Evolutionary conservation across 1,140 invertebrate species (phyloP).

Genomic region (Achroia grisella): DNA sequence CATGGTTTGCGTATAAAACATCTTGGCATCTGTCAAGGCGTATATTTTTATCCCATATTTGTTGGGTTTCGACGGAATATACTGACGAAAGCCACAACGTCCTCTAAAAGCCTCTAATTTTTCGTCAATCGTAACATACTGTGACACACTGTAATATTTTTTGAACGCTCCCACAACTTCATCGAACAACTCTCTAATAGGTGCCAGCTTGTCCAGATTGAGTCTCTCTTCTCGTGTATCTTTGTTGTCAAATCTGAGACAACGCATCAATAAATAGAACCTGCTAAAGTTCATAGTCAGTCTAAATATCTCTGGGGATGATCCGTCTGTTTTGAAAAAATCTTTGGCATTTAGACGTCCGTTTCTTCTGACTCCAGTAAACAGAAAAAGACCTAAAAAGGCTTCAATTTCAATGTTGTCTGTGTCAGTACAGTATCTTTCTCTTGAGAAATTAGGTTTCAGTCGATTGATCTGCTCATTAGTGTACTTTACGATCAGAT

Average conservation of each 20-base stretch:
- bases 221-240: conserved; percentile 4
- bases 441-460: conserved; percentile 3
- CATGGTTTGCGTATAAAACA: not conserved
- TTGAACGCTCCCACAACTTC: not conserved
- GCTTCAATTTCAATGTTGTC: too few relatives aligned
- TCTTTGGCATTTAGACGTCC: not conserved
- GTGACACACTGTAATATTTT: not conserved
- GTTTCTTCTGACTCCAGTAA: too few relatives aligned
- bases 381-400: too few relatives aligned
- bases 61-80: conserved; percentile 7
- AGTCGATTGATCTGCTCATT: conserved; percentile 6
- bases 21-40: conserved; percentile 10
- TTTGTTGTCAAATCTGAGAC: conserved; percentile 12
- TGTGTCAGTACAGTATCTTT: conserved; percentile 2
- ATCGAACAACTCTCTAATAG: conserved; percentile 3
- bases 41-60: conserved; percentile 17
- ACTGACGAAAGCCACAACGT: conserved; percentile 7
- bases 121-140: conserved; percentile 7
- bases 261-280: conserved; percentile 4
- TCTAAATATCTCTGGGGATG: conserved; percentile 8
- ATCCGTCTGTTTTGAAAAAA: conserved; percentile 2
- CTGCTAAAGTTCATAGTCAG: too few relatives aligned
- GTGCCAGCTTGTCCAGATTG: conserved; percentile 7
- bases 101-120: conserved; percentile 6
- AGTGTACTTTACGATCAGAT: conserved; percentile 5